Conservation (phyloP, 92 coral and sea anemone species). For the Porites evermanni region DNA sequence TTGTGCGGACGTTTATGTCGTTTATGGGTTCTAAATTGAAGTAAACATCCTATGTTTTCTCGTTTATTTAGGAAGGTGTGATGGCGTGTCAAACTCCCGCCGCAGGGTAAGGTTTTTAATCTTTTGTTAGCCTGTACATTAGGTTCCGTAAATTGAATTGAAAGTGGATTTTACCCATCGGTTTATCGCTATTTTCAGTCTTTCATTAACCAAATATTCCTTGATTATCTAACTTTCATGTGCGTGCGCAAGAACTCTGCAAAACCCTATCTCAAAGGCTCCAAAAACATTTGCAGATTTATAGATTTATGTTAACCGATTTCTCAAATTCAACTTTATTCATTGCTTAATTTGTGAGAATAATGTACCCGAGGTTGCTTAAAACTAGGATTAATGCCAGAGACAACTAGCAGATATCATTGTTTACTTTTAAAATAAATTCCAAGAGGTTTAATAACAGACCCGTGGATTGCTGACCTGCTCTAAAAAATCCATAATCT, state of each 20-base stretch:
- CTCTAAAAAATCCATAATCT: background rate
- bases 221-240: background rate
- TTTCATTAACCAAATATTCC: background rate
- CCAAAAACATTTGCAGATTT: background rate
- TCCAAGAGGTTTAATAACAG: background rate
- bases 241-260: background rate
- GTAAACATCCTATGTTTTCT: background rate
- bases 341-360: slow-evolving; percentile 1
- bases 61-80: background rate
- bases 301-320: background rate
- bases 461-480: slow-evolving; percentile 3
- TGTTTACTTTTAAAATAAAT: too few species aligned
- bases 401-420: background rate
- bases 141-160: too few species aligned
- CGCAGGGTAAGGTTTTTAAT: background rate
- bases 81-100: slow-evolving; percentile 11
- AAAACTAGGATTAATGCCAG: background rate
- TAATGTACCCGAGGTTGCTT: background rate
- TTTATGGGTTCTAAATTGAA: background rate
- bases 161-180: background rate
- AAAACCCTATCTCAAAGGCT: too few species aligned
- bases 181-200: background rate
- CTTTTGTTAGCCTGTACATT: too few species aligned
- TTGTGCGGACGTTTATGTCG: background rate
- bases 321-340: slow-evolving; percentile 15